Evolutionary conservation across 2,113 vertebrate genomes (phyloP).

Genomic region (Pangasianodon hypophthalmus): DNA sequence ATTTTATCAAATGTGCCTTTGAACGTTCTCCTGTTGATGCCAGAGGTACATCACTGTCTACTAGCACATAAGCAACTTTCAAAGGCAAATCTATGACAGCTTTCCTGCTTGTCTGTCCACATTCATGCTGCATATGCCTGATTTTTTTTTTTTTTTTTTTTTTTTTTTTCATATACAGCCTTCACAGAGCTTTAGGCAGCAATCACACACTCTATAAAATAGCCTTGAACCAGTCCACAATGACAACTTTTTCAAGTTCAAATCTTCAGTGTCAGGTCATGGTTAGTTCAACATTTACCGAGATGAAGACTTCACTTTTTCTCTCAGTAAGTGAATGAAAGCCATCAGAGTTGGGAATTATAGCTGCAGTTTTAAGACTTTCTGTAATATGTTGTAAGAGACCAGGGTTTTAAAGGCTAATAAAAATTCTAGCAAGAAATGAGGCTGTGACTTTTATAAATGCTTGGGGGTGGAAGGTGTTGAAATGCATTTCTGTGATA

Average conservation of each 20-base stretch:
- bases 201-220: conserved; percentile 30
- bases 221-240: neutral
- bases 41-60: neutral
- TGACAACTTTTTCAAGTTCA: neutral
- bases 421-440: conserved; percentile 10
- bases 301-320: neutral
- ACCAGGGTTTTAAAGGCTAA: neutral
- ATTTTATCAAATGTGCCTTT: conserved; percentile 12
- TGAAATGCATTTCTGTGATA: neutral
- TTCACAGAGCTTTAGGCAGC: neutral
- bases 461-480: neutral
- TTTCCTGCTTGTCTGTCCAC: conserved; percentile 20
- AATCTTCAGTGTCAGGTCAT: conserved; percentile 10
- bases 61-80: neutral
- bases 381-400: conserved; percentile 9
- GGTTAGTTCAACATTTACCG: neutral
- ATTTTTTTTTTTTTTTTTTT: neutral
- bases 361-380: neutral
- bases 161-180: neutral
- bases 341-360: conserved; percentile 5
- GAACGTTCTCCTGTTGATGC: conserved; percentile 12
- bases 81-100: neutral
- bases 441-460: conserved; percentile 9
- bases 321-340: neutral
- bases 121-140: conserved; percentile 37